Conservation (phyloP, 2,113 vertebrate species). For the Ceuthmochares aereus region DNA sequence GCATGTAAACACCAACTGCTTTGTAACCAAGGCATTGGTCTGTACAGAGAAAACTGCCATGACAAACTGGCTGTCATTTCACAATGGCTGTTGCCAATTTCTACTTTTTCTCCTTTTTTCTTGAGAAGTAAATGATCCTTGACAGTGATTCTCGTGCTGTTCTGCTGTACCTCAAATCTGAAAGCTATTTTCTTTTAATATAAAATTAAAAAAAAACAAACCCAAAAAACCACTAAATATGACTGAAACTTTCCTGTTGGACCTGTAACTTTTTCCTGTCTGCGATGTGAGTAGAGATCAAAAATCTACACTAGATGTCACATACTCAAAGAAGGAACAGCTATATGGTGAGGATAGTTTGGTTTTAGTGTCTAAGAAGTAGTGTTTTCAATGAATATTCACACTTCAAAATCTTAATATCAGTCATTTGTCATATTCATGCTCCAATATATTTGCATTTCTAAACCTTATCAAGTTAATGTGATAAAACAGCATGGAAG, state of each 20-base stretch:
- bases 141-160: neutral
- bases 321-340: neutral
- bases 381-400: neutral
- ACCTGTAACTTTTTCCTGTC: neutral
- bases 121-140: neutral
- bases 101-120: neutral
- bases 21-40: neutral
- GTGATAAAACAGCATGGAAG: neutral
- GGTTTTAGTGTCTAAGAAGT: neutral
- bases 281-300: rapidly evolving
- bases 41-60: neutral
- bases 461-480: neutral
- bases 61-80: neutral
- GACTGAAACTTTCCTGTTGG: neutral
- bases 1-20: neutral
- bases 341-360: neutral
- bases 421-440: neutral
- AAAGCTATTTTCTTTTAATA: neutral
- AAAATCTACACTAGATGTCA: neutral
- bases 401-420: neutral
- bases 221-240: no score
- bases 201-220: no score
- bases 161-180: neutral
- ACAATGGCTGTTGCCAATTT: neutral
- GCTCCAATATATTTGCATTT: neutral